Evolutionary conservation across 1,140 invertebrate species (phyloP).

Genomic region (Hormaphis cornu): DNA sequence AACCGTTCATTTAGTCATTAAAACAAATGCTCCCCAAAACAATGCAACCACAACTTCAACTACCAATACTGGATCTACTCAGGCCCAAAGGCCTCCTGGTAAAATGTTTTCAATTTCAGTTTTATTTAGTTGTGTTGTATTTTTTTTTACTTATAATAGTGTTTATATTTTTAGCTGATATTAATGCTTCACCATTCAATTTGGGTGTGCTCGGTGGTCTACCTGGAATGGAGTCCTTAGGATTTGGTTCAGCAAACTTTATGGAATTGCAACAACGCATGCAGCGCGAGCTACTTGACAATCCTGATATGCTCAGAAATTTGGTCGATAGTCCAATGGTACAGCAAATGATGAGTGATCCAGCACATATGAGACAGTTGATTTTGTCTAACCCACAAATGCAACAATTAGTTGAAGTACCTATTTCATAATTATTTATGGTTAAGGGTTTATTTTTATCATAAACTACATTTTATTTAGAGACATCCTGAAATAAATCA

Average conservation of each 20-base stretch:
- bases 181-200: conserved; percentile 65
- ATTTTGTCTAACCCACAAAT: conserved; percentile 96
- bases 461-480: conserved; percentile 42
- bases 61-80: conserved; percentile 12
- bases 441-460: background rate
- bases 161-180: conserved; percentile 48
- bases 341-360: conserved; percentile 92
- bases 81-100: conserved; percentile 29
- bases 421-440: background rate
- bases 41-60: conserved; percentile 25
- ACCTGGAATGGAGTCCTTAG: conserved; percentile 68
- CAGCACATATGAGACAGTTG: conserved; percentile 87
- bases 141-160: conserved; percentile 35
- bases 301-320: conserved; percentile 87
- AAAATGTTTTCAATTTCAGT: background rate
- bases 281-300: conserved; percentile 82
- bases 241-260: conserved; percentile 75
- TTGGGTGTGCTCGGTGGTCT: conserved; percentile 70
- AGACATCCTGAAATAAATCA: conserved; percentile 98
- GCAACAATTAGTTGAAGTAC: conserved; percentile 84
- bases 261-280: conserved; percentile 85
- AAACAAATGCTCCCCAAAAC: conserved; percentile 45
- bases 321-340: conserved; percentile 95
- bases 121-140: background rate
- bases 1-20: conserved; percentile 94